Evolutionary conservation across 2,797 vertebrate genomes (phyloP).

Genomic region (Peromyscus nudipes): DNA sequence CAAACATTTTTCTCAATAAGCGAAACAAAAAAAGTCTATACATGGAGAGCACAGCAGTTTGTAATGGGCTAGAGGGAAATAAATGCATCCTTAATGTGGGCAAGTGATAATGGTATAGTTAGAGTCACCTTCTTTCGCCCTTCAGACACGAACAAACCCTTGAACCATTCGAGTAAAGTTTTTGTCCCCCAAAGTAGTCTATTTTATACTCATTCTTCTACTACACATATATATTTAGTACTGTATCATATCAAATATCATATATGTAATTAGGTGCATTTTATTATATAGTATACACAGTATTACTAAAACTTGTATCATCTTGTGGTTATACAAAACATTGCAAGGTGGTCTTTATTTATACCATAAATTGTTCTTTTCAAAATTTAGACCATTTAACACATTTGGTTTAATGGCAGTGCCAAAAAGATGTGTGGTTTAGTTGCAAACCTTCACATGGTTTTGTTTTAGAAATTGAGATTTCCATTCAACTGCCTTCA

Average conservation of each 20-base stretch:
- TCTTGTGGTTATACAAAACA: background rate
- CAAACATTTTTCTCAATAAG: conserved; percentile 48
- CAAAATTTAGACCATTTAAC: background rate
- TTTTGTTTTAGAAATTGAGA: conserved; percentile 69
- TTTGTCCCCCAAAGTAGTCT: conserved; percentile 57
- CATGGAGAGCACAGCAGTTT: conserved; percentile 68
- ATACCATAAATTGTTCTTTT: background rate
- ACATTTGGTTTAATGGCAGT: conserved; percentile 65
- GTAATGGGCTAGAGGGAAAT: conserved; percentile 75
- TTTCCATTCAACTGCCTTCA: conserved; percentile 73
- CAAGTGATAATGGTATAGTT: conserved; percentile 73
- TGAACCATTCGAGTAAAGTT: conserved; percentile 74
- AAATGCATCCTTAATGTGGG: conserved; percentile 82
- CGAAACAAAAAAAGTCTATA: background rate
- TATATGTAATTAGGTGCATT: background rate
- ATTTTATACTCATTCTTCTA: conserved; percentile 65
- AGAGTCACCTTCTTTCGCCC: conserved; percentile 82
- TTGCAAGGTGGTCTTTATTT: background rate
- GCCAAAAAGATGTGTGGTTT: conserved; percentile 64
- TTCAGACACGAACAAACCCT: conserved; percentile 72
- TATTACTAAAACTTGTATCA: conserved; percentile 1
- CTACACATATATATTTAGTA: background rate
- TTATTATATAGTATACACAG: background rate
- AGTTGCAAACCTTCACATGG: conserved; percentile 49
- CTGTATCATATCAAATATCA: background rate